A percentile compares a stretch with the other conserved stretches of the same genome.
Evolutionary conservation across 2,888 invertebrate species (phyloP).

Genomic region (Alloplasta piceator): DNA sequence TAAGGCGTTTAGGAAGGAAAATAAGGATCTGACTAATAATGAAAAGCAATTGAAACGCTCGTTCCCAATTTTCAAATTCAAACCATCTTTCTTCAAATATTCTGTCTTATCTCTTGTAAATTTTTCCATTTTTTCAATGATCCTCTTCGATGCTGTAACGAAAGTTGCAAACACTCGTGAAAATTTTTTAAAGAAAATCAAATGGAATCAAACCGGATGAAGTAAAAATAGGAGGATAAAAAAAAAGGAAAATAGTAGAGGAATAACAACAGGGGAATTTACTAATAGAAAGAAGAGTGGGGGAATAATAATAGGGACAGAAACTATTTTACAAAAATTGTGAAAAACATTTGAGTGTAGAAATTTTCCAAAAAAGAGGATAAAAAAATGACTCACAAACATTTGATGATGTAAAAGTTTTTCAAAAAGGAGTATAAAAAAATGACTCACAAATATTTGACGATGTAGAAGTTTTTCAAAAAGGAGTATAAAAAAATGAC

Average conservation of each 20-base stretch:
- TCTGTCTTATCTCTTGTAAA: too few relatives aligned
- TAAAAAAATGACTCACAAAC: not conserved
- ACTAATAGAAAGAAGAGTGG: not conserved
- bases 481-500: conserved; percentile 80
- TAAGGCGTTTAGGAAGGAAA: too few relatives aligned
- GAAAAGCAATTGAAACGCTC: too few relatives aligned
- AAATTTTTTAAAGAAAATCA: too few relatives aligned
- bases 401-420: not conserved
- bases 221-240: not conserved
- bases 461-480: not conserved
- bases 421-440: not conserved
- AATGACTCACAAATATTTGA: conserved; percentile 89
- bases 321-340: not conserved
- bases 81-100: too few relatives aligned
- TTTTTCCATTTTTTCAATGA: too few relatives aligned
- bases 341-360: too few relatives aligned
- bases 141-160: too few relatives aligned
- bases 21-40: too few relatives aligned
- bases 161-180: too few relatives aligned
- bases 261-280: not conserved
- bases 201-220: too few relatives aligned
- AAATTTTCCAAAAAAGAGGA: not conserved
- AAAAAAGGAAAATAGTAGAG: not conserved
- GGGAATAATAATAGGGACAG: not conserved
- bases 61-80: too few relatives aligned